Evolutionary conservation across 2,888 invertebrate species (phyloP), one percentile per base, ranked within the genome.

Genomic region (Tanaodytes sp.): DNA sequence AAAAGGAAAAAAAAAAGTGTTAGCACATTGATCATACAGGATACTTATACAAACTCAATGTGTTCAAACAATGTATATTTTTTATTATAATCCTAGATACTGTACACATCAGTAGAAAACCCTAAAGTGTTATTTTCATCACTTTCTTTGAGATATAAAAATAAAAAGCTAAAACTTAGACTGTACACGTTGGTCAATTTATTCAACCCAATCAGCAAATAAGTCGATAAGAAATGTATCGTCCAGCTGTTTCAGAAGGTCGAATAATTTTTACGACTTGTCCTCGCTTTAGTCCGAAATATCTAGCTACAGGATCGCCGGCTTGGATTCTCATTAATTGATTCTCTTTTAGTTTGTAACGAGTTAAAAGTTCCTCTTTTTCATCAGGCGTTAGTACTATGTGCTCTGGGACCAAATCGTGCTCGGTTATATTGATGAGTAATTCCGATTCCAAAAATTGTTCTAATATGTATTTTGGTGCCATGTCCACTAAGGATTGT

Each of bases 281-380:
- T 76, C 99, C 99, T 87, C 98, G 90, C 85, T 97, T 98, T 8
- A 99, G 88, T 65, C 99, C 99, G 87, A 97, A 99, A 86, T 99
- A 99, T 82, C 99, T 89, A 0, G 99, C 96, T 1, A 99, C 98
- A 0, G 99, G 99, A 87, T 99, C 99, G 51, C 97, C 97, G 6
- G 94, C 95, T 87, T 99, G 99, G 84, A 99, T 99, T 84, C 98
- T 91, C 93, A 99, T 99, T 82, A 99, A 87, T 90, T 98, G 98
- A 84, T 97, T 97, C 84, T 99, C 99, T 85, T 98, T 99, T 46
- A 99, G 86, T 88, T 99, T 99, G 87, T 96, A 97, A 91, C 97
- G 92, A n/a, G 90, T 88, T 42, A 99, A 87, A 15, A 99, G 86
- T 85, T 99, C 99, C 73, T 93, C 92, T 82, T 99, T 99, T 83